Evolutionary conservation across 2,888 invertebrate species (phyloP).

Genomic region (Autographa pulchrina): DNA sequence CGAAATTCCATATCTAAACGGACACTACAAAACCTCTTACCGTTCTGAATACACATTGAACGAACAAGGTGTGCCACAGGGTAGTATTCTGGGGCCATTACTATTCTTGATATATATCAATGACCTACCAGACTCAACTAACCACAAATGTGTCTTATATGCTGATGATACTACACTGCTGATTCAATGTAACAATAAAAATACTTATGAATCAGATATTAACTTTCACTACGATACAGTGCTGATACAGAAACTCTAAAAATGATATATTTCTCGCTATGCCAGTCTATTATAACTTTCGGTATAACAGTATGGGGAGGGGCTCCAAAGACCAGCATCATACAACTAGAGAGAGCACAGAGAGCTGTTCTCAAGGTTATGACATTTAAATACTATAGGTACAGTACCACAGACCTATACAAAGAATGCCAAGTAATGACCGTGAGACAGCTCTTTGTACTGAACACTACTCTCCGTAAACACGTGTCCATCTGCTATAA

Average conservation of each 20-base stretch:
- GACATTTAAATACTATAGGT: slow-evolving; percentile 12
- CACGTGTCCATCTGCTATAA: too few relatives aligned
- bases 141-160: too few relatives aligned
- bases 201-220: too few relatives aligned
- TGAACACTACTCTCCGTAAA: slow-evolving; percentile 5
- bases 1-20: too few relatives aligned
- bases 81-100: too few relatives aligned
- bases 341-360: slow-evolving; percentile 1
- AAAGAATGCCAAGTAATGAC: slow-evolving; percentile 13
- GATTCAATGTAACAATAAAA: too few relatives aligned
- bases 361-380: slow-evolving; percentile 16
- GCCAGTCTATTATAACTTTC: slow-evolving; percentile 16
- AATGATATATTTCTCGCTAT: slow-evolving; percentile 13
- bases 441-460: slow-evolving; percentile 16
- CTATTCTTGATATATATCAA: too few relatives aligned
- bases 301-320: slow-evolving; percentile 12
- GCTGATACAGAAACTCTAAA: neutral
- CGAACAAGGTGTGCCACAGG: too few relatives aligned
- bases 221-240: neutral
- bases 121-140: too few relatives aligned
- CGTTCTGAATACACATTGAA: too few relatives aligned
- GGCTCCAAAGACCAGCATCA: neutral
- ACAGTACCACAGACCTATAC: slow-evolving; percentile 2
- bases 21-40: too few relatives aligned
- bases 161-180: too few relatives aligned